phyloP scores from a whole-genome alignment of 2,113 vertebrate genomes.

The Hiodon tergisus region DNA sequence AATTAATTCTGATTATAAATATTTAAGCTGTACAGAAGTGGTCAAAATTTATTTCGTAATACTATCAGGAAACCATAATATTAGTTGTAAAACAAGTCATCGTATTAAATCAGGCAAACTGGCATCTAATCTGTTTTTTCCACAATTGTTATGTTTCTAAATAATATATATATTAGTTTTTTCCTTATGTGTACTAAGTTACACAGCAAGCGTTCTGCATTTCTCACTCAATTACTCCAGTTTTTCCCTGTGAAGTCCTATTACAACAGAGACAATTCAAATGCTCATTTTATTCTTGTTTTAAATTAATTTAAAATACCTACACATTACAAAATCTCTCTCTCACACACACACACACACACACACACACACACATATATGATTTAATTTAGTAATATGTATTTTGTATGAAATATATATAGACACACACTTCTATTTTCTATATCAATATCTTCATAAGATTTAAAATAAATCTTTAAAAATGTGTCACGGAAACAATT shows the following conservation, averaged over 20 bases:
- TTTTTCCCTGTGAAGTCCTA: background rate
- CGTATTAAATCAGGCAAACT: too few species aligned
- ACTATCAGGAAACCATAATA: too few species aligned
- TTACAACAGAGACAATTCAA: background rate
- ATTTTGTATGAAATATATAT: background rate
- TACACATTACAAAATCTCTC: background rate
- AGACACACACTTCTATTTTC: background rate
- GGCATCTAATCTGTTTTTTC: too few species aligned
- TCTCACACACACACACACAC: too few species aligned
- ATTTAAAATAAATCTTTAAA: background rate
- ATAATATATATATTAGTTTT: background rate
- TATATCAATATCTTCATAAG: background rate
- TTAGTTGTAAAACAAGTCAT: too few species aligned
- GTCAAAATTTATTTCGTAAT: too few species aligned
- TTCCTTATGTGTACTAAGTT: background rate
- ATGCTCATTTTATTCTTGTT: background rate
- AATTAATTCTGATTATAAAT: too few species aligned
- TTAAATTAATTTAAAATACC: slow-evolving; percentile 6
- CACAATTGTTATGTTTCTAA: too few species aligned
- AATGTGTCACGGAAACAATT: background rate
- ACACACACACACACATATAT: too few species aligned
- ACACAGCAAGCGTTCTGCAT: background rate
- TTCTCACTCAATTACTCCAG: background rate
- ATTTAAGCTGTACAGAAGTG: too few species aligned
- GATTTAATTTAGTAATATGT: too few species aligned